Conservation (phyloP, 1,140 invertebrate genomes). For the Augochlora pura region DNA sequence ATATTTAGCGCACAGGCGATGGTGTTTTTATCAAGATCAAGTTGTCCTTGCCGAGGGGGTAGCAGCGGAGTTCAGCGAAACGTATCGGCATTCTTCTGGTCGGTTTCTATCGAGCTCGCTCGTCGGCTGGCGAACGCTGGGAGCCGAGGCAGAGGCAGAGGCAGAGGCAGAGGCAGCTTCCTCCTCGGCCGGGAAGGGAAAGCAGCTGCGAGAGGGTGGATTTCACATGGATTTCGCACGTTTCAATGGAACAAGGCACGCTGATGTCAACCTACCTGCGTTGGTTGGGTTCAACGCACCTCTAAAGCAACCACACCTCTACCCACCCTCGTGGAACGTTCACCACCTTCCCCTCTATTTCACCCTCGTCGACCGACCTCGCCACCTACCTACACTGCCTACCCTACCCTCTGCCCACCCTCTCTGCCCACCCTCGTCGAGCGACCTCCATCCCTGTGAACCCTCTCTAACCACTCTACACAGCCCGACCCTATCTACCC, state of each 20-base stretch:
- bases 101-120: background rate
- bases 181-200: constrained; percentile 24
- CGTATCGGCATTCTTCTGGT: constrained; percentile 31
- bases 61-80: background rate
- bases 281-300: constrained; percentile 73
- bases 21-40: constrained; percentile 49
- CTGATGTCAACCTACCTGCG: constrained; percentile 73
- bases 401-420: constrained; percentile 7
- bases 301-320: constrained; percentile 74
- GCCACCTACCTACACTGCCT: constrained; percentile 54
- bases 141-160: too few relatives aligned
- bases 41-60: background rate
- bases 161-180: too few relatives aligned
- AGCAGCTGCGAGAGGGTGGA: constrained; percentile 39
- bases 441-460: constrained; percentile 62
- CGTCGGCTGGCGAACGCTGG: background rate
- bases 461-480: constrained; percentile 68
- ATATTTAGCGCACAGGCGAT: constrained; percentile 13
- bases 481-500: constrained; percentile 69
- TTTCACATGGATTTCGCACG: constrained; percentile 72
- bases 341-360: constrained; percentile 63
- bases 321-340: constrained; percentile 65
- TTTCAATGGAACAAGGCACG: constrained; percentile 73
- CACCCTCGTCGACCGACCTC: constrained; percentile 61
- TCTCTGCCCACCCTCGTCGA: constrained; percentile 30